A percentile compares a stretch with the other conserved stretches of the same genome.
Evolutionary conservation across 2,888 invertebrate species (phyloP).

Genomic region (Phalera bucephala): DNA sequence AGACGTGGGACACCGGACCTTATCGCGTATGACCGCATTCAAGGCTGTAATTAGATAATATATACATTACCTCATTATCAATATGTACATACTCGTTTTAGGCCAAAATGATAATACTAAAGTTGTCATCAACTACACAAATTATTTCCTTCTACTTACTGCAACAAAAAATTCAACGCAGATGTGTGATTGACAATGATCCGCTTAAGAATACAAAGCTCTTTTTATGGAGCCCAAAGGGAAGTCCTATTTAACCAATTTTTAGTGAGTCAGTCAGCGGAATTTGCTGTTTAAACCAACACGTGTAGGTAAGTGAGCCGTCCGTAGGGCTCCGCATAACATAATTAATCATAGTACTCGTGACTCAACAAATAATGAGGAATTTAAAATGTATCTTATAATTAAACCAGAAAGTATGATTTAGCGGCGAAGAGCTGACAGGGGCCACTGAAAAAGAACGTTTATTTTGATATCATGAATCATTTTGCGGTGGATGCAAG

Average conservation of each 20-base stretch:
- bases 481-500: slow-evolving; percentile 32
- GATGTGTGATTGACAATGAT: too few relatives aligned
- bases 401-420: slow-evolving; percentile 48
- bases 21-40: slow-evolving; percentile 44
- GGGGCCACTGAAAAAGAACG: slow-evolving; percentile 47
- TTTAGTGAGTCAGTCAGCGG: slow-evolving; percentile 29
- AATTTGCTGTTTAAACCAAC: slow-evolving; percentile 30
- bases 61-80: slow-evolving; percentile 10
- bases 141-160: too few relatives aligned
- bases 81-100: slow-evolving; percentile 2
- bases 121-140: too few relatives aligned
- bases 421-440: slow-evolving; percentile 46
- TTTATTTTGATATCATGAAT: slow-evolving; percentile 70
- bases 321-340: slow-evolving; percentile 19
- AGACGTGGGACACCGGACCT: slow-evolving; percentile 29
- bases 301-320: slow-evolving; percentile 20
- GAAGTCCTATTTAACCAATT: slow-evolving; percentile 31
- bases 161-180: background rate
- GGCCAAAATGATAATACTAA: background rate
- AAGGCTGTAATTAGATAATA: slow-evolving; percentile 24
- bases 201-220: too few relatives aligned
- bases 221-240: slow-evolving; percentile 24
- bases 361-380: slow-evolving; percentile 26
- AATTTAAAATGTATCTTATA: slow-evolving; percentile 36
- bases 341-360: slow-evolving; percentile 24